phyloP scores from a whole-genome alignment of 2,797 vertebrate genomes.

The Acridotheres tristis region DNA sequence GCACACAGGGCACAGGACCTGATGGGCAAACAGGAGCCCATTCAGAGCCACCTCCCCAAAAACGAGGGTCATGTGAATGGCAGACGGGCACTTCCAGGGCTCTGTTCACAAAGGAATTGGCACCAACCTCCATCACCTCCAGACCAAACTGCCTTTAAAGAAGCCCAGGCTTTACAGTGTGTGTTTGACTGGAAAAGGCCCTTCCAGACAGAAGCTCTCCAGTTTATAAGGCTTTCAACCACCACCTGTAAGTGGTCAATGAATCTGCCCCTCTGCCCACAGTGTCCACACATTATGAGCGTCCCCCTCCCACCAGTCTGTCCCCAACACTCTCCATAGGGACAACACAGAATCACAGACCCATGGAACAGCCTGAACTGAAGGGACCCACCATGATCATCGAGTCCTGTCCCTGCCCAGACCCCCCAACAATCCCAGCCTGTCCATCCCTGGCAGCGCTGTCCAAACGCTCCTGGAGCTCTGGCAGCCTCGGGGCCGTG shows the following conservation, averaged over 20 bases:
- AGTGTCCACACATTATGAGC: accelerated
- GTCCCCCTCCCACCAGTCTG: neutral
- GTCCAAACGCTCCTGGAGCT: neutral
- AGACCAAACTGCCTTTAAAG: neutral
- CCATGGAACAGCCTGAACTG: neutral
- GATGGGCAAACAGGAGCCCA: neutral
- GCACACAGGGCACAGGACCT: neutral
- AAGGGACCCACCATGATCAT: accelerated
- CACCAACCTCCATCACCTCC: neutral
- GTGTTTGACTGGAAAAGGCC: neutral
- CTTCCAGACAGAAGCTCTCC: neutral
- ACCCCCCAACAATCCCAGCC: accelerated
- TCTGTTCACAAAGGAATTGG: neutral
- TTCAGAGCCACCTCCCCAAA: neutral
- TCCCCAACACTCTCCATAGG: accelerated
- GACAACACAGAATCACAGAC: neutral
- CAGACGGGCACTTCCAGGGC: neutral
- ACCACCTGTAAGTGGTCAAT: neutral
- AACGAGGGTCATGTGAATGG: accelerated
- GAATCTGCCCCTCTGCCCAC: neutral
- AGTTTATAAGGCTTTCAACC: neutral
- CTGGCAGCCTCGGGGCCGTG: neutral
- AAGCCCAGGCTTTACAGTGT: neutral
- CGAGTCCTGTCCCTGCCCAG: accelerated
- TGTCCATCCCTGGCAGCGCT: neutral